Conservation (phyloP, 2,888 invertebrate genomes). For the Thecocarcelia acutangulata region DNA sequence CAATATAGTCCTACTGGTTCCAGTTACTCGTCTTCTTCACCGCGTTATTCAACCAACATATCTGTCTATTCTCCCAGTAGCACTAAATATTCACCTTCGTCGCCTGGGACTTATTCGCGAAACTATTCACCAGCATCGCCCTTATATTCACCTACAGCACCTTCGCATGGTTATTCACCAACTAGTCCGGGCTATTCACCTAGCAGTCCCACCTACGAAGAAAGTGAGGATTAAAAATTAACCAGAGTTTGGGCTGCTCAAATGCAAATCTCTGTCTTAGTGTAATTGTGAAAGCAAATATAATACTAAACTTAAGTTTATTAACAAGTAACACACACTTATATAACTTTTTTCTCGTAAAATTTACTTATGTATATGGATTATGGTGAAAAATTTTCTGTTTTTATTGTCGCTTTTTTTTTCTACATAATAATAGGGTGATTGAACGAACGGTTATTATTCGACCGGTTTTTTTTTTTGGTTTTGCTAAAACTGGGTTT, state of each 20-base stretch:
- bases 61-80: conserved; percentile 86
- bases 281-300: too few relatives aligned
- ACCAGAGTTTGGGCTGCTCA: neutral
- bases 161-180: conserved; percentile 88
- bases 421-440: too few relatives aligned
- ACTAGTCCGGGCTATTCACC: conserved; percentile 88
- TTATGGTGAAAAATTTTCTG: too few relatives aligned
- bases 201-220: conserved; percentile 82
- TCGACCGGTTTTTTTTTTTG: too few relatives aligned
- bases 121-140: conserved; percentile 86
- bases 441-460: too few relatives aligned
- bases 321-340: too few relatives aligned
- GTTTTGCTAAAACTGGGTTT: too few relatives aligned
- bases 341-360: too few relatives aligned
- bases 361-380: too few relatives aligned
- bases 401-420: too few relatives aligned
- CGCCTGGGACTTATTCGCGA: conserved; percentile 85
- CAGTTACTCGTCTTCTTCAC: conserved; percentile 87
- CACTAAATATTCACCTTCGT: conserved; percentile 91
- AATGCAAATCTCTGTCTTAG: too few relatives aligned
- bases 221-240: conserved; percentile 75
- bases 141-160: conserved; percentile 90
- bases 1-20: conserved; percentile 87
- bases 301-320: too few relatives aligned
- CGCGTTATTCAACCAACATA: conserved; percentile 84